Evolutionary conservation across 2,113 vertebrate genomes (phyloP).

Genomic region (Coturnix japonica): DNA sequence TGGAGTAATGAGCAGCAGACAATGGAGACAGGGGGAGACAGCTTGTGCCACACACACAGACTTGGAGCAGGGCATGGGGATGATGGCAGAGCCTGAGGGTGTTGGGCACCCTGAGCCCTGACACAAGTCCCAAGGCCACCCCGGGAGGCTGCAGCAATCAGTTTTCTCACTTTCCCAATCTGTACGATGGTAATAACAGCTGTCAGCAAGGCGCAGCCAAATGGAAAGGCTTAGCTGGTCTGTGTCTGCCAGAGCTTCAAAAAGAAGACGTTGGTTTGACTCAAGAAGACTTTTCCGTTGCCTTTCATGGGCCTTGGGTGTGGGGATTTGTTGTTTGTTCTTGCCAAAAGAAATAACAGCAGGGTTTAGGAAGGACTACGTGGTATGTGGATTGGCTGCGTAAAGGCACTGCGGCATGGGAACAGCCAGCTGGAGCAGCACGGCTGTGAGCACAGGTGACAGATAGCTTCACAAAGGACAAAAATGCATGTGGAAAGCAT

Average conservation of each 20-base stretch:
- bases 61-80: neutral
- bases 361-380: neutral
- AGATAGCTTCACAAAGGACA: neutral
- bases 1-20: neutral
- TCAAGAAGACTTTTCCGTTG: constrained; percentile 42
- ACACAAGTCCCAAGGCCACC: fast-evolving
- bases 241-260: neutral
- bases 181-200: neutral
- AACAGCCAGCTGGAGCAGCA: constrained; percentile 23
- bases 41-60: fast-evolving
- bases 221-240: neutral
- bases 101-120: neutral
- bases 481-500: neutral
- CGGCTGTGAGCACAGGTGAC: neutral
- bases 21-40: neutral
- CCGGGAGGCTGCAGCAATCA: neutral
- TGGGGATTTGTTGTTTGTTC: neutral
- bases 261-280: neutral
- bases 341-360: constrained; percentile 35
- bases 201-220: neutral
- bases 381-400: neutral
- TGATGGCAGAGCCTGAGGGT: neutral
- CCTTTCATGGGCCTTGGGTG: neutral
- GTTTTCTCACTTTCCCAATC: neutral
- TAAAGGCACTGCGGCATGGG: neutral